Evolutionary conservation across 2,113 vertebrate species (phyloP), one percentile per base, ranked within the genome.

Genomic region (Jacana jacana): DNA sequence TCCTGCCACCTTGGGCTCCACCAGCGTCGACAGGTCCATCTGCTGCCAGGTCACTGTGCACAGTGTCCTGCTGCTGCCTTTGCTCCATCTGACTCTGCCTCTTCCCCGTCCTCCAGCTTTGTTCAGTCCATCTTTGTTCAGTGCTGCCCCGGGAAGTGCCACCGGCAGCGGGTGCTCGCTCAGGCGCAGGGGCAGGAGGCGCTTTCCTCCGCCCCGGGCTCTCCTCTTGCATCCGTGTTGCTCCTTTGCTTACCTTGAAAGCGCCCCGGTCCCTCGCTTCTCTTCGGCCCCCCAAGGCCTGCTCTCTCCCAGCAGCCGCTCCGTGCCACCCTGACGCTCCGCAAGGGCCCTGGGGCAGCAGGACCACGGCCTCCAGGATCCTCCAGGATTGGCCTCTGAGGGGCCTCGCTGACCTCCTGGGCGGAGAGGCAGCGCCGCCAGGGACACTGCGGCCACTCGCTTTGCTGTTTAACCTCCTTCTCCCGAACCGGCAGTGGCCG

Each of bases 121-220:
- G 95, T 96, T 96, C 96, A 48, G 44, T 89, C 20, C 13, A 2
- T 44, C 93, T 95, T 95, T 94, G 94, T 95, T 94, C 92, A 42
- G 35, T 4, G n/a, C 73, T 52, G 91, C 78, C 88, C 82, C 49
- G n/a, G 69, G 71, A 71, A 87, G 83, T 1, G 23, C 78, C 75
- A 73, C 81, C 2, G 12, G 25, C 40, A 28, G 54, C 1, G 4
- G 73, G 39, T 0, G 4, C 28, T 40, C 7, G 35, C 88, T 81
- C 63, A 4, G 77, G n/a, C 10, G 0, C 1, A 4, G 1, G 48
- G 69, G 39, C 30, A 42, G 11, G 35, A 73, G 72, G 48, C 0
- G 0, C 52, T 6, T 14, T 13, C 46, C 58, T 86, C 54, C 2
- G 2, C 19, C 78, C 48, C 2, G 51, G 37, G 35, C 49, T 46